Percentiles rank a stretch among this genome's conserved stretches.
These are phyloP conservation scores for Bombycilla garrulus DNA, from an alignment of 2,113 vertebrate species.

Conservation along the genomic window DNA sequence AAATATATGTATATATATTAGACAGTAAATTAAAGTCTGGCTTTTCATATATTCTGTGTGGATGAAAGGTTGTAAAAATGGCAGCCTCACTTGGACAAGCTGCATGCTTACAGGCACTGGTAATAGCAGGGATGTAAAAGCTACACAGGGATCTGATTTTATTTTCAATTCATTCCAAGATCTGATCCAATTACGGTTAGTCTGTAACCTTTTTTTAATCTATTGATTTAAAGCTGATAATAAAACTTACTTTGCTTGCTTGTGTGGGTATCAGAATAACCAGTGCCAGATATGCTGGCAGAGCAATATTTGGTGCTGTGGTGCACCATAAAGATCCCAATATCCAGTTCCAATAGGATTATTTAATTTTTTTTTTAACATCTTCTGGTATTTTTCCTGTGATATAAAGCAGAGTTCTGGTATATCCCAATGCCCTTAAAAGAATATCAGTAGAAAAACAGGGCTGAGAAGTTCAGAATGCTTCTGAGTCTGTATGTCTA, in stretches of 20 bases:
- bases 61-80: not conserved
- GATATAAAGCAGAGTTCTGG: not conserved
- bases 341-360: not conserved
- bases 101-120: not conserved
- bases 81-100: not conserved
- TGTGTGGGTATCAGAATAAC: not conserved
- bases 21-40: not conserved
- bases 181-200: not conserved
- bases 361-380: not conserved
- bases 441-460: not conserved
- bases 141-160: not conserved
- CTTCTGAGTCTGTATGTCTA: not conserved
- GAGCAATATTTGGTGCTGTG: not conserved
- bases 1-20: not conserved
- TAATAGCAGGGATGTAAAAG: not conserved
- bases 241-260: not conserved
- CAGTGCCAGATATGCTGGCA: not conserved
- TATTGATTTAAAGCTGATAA: not conserved
- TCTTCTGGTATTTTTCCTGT: not conserved
- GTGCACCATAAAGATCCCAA: not conserved
- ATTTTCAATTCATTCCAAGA: not conserved
- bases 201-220: not conserved
- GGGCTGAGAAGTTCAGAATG: not conserved
- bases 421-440: not conserved
- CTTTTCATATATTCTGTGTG: not conserved